These are phyloP conservation scores for Ostrea denselamellosa DNA, from an alignment of 1,140 invertebrate species.

Conservation along the genomic window DNA sequence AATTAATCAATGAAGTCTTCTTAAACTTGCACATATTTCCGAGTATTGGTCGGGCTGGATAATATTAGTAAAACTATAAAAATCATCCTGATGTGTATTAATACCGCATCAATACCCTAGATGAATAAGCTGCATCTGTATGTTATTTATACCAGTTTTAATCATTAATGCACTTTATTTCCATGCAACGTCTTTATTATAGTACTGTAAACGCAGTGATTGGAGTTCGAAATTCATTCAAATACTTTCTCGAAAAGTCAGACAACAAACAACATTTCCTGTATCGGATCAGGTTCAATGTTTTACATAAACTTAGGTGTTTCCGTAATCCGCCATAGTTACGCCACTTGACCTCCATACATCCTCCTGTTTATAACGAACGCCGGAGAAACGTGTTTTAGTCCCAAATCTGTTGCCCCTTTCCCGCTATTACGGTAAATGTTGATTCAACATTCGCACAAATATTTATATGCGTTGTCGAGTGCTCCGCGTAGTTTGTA, in stretches of 20 bases:
- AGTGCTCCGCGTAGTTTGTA: conserved; percentile 28
- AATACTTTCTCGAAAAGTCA: not conserved
- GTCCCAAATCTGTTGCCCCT: conserved; percentile 40
- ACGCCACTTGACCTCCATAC: conserved; percentile 4
- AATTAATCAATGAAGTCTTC: too few species aligned
- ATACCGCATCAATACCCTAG: too few species aligned
- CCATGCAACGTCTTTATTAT: too few species aligned
- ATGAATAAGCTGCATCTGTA: too few species aligned
- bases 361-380: conserved; percentile 17
- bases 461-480: conserved; percentile 41
- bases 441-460: conserved; percentile 38
- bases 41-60: too few species aligned
- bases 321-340: conserved; percentile 34
- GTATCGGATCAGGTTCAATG: conserved; percentile 20
- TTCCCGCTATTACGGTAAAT: conserved; percentile 37
- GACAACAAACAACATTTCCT: not conserved
- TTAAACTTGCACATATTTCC: too few species aligned
- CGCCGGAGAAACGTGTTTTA: conserved; percentile 30
- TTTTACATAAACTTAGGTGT: conserved; percentile 38
- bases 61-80: too few species aligned
- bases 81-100: too few species aligned
- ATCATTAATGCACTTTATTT: too few species aligned
- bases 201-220: too few species aligned
- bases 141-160: too few species aligned
- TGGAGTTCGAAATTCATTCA: too few species aligned